Evolutionary conservation across 2,113 vertebrate species (phyloP), one percentile per base, ranked within the genome.

Genomic region (Zingel zingel): DNA sequence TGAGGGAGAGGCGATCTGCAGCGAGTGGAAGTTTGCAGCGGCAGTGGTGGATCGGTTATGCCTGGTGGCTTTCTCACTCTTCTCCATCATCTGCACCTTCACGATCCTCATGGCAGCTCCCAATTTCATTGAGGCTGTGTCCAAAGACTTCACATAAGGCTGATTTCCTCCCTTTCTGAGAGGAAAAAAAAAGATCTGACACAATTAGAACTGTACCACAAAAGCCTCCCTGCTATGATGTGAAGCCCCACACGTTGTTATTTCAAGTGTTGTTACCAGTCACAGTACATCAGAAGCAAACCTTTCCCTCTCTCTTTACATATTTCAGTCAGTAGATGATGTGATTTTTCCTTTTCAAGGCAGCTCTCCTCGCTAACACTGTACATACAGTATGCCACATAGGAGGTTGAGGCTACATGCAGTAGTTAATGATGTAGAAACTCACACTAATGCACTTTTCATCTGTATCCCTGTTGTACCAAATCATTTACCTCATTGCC

Each of bases 11-110:
- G 97, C 96, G 4, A 88, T 97, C 85, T 96, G 96, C 88, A 95
- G 97, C 30, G 97, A 98, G 82, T 98, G 97, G 97, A 97, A 97
- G 89, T 98, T 98, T 66, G 97, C 97, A 0, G 97, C 97, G 2
- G 97, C 97, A 0, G 96, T 98, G 18, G 96, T 97, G 88, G 97
- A 97, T 91, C 95, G 97, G 5, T 93, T 98, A 36, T 98, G 97
- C 87, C 94, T 98, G 59, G 96, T 98, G 91, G 96, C 96, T 18
- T 98, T 98, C 88, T 96, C 96, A 0, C 95, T 98, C 66, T 97
- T 98, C 88, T 97, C 97, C 80, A 97, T 98, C 89, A 95, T 97
- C 83, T 97, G 96, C 93, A 98, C 97, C 43, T 96, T 98, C 86
- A 96, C 96, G 75, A 97, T 98, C 85, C 93, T 98, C 68, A 97